Evolutionary conservation across 2,888 invertebrate species (phyloP), one percentile per base, ranked within the genome.

Genomic region (Plebejus argus): DNA sequence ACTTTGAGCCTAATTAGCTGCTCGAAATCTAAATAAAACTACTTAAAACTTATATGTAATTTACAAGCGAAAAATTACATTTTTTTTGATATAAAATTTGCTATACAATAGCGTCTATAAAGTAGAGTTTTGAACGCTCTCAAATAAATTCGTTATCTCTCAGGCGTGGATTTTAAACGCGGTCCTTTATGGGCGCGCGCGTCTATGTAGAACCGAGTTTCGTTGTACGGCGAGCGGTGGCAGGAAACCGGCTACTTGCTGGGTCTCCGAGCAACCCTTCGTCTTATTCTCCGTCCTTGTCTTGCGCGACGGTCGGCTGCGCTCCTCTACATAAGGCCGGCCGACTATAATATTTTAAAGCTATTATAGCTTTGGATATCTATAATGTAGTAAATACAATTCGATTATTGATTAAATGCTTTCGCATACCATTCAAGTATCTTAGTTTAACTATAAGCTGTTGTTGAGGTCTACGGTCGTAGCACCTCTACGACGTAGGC

Each of bases 271-370:
- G 93, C 94, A 94, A 94, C 94, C 94, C 94, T 94, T 94, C 94
- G 94, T 94, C 94, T 94, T 94, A 92, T 94, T 93, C 92, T 90
- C 93, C 88, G 86, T 94, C 94, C 93, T 90, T 92, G 92, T 94
- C 94, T 94, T 94, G 86, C 93, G 88, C 94, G 92, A 91, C 92
- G 89, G 89, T 90, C 89, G 92, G 88, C 91, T 90, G 90, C 87
- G 84, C 93, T 93, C 87, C 91, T 93, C 94, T 94, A 89, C 84
- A 81, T 82, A 84, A 87, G 82, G 85, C 39, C 85, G 81, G 77
- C 76, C 84, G 85, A 86, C 88, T 28, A 49, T 58, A 23, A n/a
- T 70, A 66, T 18, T 23, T 61, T 49, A 49, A 80, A 82, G 15
- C 66, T 58, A 79, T 58, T 71, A 39, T 20, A 39, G n/a, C 23